Percentiles rank a stretch among this genome's conserved stretches.
Evolutionary conservation across 2,797 vertebrate species (phyloP).

Genomic region (Ficedula albicollis): DNA sequence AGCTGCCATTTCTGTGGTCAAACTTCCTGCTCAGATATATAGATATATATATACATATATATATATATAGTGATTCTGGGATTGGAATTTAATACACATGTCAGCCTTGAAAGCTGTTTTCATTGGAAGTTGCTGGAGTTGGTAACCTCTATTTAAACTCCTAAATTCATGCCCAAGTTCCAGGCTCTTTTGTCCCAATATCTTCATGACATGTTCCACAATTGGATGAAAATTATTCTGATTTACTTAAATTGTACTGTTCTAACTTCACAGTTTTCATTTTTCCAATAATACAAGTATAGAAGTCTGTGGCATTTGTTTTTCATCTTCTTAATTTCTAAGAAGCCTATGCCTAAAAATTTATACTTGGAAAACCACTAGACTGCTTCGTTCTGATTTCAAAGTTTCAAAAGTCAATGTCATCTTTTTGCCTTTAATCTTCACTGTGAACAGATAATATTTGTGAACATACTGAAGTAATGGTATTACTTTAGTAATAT

Average conservation of each 20-base stretch:
- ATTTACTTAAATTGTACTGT: neutral
- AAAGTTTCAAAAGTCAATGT: neutral
- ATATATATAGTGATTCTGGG: neutral
- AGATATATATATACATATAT: neutral
- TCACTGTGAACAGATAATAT: neutral
- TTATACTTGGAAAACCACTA: neutral
- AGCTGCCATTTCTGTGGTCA: neutral
- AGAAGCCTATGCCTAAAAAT: neutral
- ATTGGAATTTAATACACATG: neutral
- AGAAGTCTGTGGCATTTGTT: neutral
- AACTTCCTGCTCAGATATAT: neutral
- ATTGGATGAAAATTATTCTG: neutral
- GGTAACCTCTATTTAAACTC: neutral
- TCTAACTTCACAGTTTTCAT: neutral
- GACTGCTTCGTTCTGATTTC: neutral
- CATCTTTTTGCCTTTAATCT: neutral
- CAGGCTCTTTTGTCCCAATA: rapidly evolving
- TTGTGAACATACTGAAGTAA: neutral
- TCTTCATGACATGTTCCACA: neutral
- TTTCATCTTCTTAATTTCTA: neutral
- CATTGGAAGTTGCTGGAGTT: neutral
- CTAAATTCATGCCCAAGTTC: neutral
- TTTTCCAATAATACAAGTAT: neutral
- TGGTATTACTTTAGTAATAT: neutral
- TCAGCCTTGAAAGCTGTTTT: neutral